Conservation (phyloP, 2,113 vertebrate species). For the Calonectris borealis region DNA sequence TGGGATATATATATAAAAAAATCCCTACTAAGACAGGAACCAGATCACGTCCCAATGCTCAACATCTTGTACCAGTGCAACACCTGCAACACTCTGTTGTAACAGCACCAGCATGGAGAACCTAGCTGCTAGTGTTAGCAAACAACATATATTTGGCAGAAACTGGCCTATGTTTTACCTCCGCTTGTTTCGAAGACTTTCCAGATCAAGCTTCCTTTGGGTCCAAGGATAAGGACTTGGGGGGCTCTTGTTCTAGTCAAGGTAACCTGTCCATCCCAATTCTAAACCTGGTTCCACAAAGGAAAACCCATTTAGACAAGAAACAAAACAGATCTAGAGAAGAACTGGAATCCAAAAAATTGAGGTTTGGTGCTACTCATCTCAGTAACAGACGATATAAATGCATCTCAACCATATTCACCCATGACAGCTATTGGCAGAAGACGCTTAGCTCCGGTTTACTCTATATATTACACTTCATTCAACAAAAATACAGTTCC, state of each 20-base stretch:
- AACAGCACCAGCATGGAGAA: not conserved
- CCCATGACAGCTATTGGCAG: not conserved
- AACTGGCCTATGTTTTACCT: not conserved
- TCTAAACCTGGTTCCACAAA: not conserved
- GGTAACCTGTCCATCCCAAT: not conserved
- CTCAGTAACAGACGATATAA: not conserved
- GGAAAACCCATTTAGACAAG: not conserved
- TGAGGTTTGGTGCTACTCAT: not conserved
- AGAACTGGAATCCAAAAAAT: not conserved
- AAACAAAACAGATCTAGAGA: not conserved
- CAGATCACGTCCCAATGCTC: not conserved
- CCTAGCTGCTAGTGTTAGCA: not conserved
- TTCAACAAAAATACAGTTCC: not conserved
- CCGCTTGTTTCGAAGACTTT: not conserved
- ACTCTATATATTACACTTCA: not conserved
- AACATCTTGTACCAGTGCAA: not conserved
- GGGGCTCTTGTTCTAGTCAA: not conserved
- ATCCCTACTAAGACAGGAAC: not conserved
- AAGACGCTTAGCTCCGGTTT: not conserved
- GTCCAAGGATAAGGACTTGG: not conserved
- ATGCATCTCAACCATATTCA: not conserved
- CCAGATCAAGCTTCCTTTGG: not conserved
- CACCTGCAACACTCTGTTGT: too few relatives aligned
- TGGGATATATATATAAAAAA: not conserved
- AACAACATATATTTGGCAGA: fast-evolving